These are phyloP conservation scores for Acipenser ruthenus DNA, from an alignment of 2,797 vertebrate genomes.

Conservation along the genomic window DNA sequence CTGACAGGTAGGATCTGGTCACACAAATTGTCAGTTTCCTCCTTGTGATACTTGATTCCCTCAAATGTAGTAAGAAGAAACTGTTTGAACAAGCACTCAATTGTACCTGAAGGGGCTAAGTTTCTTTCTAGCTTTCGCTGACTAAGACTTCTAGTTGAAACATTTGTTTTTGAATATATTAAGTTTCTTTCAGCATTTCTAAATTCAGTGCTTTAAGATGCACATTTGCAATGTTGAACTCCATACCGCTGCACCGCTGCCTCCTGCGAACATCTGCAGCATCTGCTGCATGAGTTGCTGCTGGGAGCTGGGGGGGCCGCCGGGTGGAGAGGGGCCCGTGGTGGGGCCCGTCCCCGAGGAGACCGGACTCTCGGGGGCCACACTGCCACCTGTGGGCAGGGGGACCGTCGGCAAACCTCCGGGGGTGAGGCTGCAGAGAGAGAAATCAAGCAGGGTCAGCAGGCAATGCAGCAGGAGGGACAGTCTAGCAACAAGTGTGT, in stretches of 20 bases:
- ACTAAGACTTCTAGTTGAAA: too few relatives aligned
- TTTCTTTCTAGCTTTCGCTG: too few relatives aligned
- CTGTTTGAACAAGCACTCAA: too few relatives aligned
- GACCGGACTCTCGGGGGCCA: conserved; percentile 65
- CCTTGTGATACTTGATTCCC: too few relatives aligned
- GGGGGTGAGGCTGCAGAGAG: conserved; percentile 64
- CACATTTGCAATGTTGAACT: background rate
- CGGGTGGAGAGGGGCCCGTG: conserved; percentile 60
- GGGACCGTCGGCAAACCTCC: conserved; percentile 59
- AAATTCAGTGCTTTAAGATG: too few relatives aligned
- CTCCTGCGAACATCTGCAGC: conserved; percentile 90
- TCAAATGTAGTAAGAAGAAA: too few relatives aligned
- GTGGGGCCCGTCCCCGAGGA: conserved; percentile 44
- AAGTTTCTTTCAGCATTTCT: too few relatives aligned
- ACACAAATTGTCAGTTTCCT: too few relatives aligned
- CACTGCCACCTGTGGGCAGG: conserved; percentile 55
- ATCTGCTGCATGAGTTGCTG: conserved; percentile 98
- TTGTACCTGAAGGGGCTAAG: too few relatives aligned
- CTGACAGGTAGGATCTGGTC: too few relatives aligned
- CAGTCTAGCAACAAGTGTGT: background rate
- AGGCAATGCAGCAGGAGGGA: background rate
- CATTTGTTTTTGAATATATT: too few relatives aligned
- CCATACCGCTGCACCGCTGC: conserved; percentile 69
- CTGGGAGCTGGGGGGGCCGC: conserved; percentile 62
- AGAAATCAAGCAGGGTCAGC: background rate